Percentiles rank a stretch among this genome's conserved stretches.
Conservation (phyloP, 2,797 vertebrate genomes). For the Parambassis ranga region DNA sequence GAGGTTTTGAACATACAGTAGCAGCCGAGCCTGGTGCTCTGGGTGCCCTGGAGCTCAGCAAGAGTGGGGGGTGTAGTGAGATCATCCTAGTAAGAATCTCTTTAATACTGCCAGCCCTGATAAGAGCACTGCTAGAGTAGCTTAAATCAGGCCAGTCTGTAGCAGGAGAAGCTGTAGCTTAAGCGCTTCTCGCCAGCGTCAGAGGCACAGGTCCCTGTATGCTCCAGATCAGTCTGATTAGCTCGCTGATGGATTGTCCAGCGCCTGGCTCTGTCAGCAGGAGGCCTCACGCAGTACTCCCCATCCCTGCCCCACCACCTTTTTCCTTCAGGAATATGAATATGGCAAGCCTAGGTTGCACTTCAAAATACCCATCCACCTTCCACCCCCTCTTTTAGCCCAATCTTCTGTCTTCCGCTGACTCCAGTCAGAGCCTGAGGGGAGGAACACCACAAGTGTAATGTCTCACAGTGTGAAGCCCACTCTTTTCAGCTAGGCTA, state of each 20-base stretch:
- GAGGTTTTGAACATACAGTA: conserved; percentile 31
- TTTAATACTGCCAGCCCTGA: conserved; percentile 63
- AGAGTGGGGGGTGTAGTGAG: conserved; percentile 49
- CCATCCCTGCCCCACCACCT: not conserved
- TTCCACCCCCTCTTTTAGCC: conserved; percentile 9
- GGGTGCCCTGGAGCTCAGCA: conserved; percentile 52
- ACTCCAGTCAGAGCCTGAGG: conserved; percentile 31
- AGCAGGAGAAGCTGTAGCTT: conserved; percentile 50
- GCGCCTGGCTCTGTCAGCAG: conserved; percentile 60
- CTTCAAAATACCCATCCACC: conserved; percentile 43
- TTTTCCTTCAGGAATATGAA: conserved; percentile 25
- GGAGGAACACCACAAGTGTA: conserved; percentile 23
- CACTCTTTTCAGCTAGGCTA: conserved; percentile 29
- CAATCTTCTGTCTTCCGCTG: conserved; percentile 36
- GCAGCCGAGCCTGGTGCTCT: conserved; percentile 35
- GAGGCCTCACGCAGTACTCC: conserved; percentile 25
- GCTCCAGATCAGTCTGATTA: conserved; percentile 78
- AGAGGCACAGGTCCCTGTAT: conserved; percentile 37
- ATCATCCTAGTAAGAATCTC: conserved; percentile 68
- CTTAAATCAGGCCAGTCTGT: conserved; percentile 71
- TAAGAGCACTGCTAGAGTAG: conserved; percentile 61
- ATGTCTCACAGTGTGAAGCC: conserved; percentile 40
- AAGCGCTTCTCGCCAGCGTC: conserved; percentile 24
- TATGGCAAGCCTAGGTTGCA: conserved; percentile 35
- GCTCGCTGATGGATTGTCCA: conserved; percentile 73